Conservation (phyloP, 2,797 vertebrate genomes). For the Propithecus deckenii region DNA sequence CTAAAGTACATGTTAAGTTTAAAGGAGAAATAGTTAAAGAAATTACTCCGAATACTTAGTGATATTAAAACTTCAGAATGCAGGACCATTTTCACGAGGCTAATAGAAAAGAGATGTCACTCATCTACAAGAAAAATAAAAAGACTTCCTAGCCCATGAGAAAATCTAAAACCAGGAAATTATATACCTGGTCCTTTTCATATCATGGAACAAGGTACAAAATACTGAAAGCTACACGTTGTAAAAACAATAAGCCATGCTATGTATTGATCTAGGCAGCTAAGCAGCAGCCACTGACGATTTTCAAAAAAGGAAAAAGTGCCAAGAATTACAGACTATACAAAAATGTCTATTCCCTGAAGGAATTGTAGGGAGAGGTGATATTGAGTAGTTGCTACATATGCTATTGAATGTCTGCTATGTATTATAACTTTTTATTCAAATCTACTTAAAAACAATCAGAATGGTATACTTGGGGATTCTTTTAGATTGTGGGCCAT, state of each 20-base stretch:
- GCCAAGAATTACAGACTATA: neutral
- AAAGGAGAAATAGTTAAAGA: constrained; percentile 26
- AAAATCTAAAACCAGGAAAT: constrained; percentile 13
- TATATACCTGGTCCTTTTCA: neutral
- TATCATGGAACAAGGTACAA: neutral
- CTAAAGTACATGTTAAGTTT: neutral
- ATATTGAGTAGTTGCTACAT: neutral
- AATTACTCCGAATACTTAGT: neutral
- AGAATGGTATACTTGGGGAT: neutral
- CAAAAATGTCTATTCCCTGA: constrained; percentile 13
- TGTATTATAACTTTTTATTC: constrained; percentile 10
- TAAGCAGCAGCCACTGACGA: neutral
- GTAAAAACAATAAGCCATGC: neutral
- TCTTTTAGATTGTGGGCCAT: neutral
- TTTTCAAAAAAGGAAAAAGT: neutral
- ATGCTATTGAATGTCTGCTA: constrained; percentile 1
- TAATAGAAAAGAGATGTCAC: neutral
- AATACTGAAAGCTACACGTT: constrained; percentile 6
- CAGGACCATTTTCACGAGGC: neutral
- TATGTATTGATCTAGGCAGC: neutral
- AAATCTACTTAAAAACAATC: constrained; percentile 33
- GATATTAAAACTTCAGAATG: constrained; percentile 38
- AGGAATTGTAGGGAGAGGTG: constrained; percentile 9
- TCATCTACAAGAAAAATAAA: neutral
- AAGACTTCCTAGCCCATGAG: neutral